Evolutionary conservation across 2,113 vertebrate genomes (phyloP).

Genomic region (Ictalurus punctatus): DNA sequence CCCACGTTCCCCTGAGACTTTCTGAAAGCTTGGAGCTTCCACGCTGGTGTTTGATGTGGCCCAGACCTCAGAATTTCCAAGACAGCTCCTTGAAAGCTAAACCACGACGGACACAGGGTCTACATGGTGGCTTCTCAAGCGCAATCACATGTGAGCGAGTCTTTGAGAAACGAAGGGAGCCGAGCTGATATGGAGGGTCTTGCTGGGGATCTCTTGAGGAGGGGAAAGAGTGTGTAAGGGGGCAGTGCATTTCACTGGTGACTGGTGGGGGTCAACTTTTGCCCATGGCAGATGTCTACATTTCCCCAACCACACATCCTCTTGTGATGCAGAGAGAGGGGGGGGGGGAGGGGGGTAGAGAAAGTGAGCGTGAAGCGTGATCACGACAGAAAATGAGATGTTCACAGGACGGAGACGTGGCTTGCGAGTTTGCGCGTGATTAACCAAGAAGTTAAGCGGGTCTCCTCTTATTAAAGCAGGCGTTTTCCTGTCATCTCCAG

Average conservation of each 20-base stretch:
- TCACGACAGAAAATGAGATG: not conserved
- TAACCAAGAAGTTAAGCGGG: not conserved
- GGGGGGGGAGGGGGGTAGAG: too few species aligned
- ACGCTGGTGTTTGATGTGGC: constrained; percentile 61
- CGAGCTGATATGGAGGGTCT: constrained; percentile 34
- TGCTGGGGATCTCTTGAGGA: constrained; percentile 49
- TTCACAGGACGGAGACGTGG: not conserved
- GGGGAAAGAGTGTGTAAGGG: constrained; percentile 41
- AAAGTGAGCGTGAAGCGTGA: not conserved
- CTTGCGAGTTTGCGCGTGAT: not conserved
- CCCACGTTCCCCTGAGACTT: constrained; percentile 10
- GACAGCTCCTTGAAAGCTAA: constrained; percentile 57
- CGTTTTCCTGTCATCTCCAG: not conserved
- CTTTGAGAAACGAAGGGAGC: constrained; percentile 29
- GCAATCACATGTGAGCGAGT: constrained; percentile 50
- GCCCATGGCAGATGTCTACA: constrained; percentile 46
- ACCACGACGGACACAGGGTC: constrained; percentile 55
- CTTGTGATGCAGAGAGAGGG: constrained; percentile 3
- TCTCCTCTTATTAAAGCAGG: not conserved
- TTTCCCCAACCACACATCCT: constrained; percentile 27
- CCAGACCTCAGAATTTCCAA: constrained; percentile 61
- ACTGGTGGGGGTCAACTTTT: constrained; percentile 26
- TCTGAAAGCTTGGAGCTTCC: constrained; percentile 16
- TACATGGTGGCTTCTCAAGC: constrained; percentile 60
- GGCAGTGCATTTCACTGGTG: constrained; percentile 10